Base-by-base conservation (phyloP, 1,140 invertebrate species). In the Nixonia krombeini region DNA sequence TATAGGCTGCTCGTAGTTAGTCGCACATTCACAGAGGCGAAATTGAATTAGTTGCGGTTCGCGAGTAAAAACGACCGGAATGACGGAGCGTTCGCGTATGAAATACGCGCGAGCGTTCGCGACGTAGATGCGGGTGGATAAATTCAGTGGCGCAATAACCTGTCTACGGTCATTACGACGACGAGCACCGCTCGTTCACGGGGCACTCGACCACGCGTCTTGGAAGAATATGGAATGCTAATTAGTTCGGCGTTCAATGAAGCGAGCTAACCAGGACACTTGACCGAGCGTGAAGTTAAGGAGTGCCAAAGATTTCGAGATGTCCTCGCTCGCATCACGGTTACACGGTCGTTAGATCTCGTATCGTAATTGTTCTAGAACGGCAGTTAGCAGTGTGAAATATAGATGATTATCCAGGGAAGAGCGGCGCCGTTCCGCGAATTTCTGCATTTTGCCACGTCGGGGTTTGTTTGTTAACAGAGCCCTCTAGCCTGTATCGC, bases 141-240 rank as follows among this genome's bases (percentile, higher is more conserved):
- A 68, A 62, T 68, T 53, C 57, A 62, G 57, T 49, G 57, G 52
- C 61, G 61, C 56, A 49, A 69, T 62, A 70, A 66, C 41, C 53
- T 74, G 72, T 74, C 72, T 26, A 44, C 46, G 57, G 55, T 72
- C 62, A 58, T 74, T 72, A 74, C 44, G 47, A 33, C 58, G 51
- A 45, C 65, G 49, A 70, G 58, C 38, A 44, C 55, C 61, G 49
- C 49, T 51, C 55, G 56, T 68, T 66, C 52, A 71, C 62, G 68
- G n/a, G n/a, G n/a, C n/a, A n/a, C n/a, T n/a, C n/a, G n/a, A n/a
- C n/a, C n/a, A 73, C 61, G 47, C 45, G 59, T 62, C 61, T 71
- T 45, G 46, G 46, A 63, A 57, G 64, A 66, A 65, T 69, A 65
- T 67, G 56, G 58, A 56, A 69, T 53, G 46, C 66, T 72, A 72